These are phyloP conservation scores for Cheirogaleus medius DNA, from an alignment of 2,113 vertebrate species.

Conservation along the genomic window DNA sequence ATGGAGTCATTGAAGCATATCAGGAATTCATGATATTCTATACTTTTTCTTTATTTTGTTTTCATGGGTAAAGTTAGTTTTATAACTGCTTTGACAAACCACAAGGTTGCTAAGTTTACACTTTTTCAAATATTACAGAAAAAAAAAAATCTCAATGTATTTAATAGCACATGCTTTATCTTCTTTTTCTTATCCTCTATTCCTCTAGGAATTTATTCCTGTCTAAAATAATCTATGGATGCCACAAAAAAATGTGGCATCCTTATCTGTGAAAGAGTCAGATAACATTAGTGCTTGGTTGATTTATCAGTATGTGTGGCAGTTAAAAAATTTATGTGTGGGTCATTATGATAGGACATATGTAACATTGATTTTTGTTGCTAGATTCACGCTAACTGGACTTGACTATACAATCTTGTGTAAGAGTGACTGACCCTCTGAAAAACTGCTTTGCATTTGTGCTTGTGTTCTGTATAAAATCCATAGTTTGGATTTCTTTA, in stretches of 20 bases:
- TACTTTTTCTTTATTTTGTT: neutral
- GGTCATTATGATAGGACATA: slow-evolving; percentile 47
- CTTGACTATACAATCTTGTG: slow-evolving; percentile 3
- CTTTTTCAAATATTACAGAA: neutral
- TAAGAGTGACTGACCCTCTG: neutral
- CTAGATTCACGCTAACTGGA: slow-evolving; percentile 31
- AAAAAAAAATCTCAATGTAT: neutral
- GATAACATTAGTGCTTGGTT: slow-evolving; percentile 35
- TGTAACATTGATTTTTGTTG: slow-evolving; percentile 56
- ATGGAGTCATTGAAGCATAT: neutral
- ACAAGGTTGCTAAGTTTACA: neutral
- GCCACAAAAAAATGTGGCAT: slow-evolving; percentile 17
- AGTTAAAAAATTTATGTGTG: slow-evolving; percentile 48
- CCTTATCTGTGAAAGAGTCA: slow-evolving; percentile 53
- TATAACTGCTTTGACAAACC: neutral
- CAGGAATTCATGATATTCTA: neutral
- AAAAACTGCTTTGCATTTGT: slow-evolving; percentile 14
- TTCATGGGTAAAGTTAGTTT: neutral
- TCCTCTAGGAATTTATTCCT: slow-evolving; percentile 51
- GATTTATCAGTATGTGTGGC: slow-evolving; percentile 56
- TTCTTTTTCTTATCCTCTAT: slow-evolving; percentile 24
- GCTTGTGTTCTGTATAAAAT: slow-evolving; percentile 25
- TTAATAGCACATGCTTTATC: neutral
- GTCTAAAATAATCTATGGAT: slow-evolving; percentile 52
- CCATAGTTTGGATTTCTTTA: neutral